Evolutionary conservation across 2,113 vertebrate genomes (phyloP).

Genomic region (Kryptolebias marmoratus): DNA sequence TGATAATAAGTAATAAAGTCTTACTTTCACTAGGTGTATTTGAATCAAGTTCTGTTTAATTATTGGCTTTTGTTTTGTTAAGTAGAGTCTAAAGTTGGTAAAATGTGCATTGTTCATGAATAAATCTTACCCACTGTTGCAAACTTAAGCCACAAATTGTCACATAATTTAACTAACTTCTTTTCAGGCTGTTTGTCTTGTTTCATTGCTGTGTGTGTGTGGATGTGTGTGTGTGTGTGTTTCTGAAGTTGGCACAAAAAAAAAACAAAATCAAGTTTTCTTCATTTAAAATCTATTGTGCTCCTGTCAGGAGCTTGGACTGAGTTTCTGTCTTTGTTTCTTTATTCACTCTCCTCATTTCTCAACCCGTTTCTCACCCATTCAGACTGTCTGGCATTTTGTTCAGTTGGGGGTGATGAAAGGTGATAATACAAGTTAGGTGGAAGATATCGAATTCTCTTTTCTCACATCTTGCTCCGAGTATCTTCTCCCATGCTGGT

Average conservation of each 20-base stretch:
- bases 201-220: too few species aligned
- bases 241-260: conserved; percentile 24
- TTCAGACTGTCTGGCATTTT: conserved; percentile 37
- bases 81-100: too few species aligned
- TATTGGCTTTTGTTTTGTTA: too few species aligned
- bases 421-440: conserved; percentile 68
- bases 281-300: conserved; percentile 64
- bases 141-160: too few species aligned
- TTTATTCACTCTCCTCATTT: conserved; percentile 55
- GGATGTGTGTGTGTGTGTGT: not conserved
- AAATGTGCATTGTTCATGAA: too few species aligned
- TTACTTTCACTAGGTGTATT: too few species aligned
- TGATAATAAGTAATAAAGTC: too few species aligned
- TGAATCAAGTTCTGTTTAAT: too few species aligned
- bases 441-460: conserved; percentile 60
- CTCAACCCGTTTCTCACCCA: conserved; percentile 44
- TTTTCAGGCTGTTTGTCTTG: too few species aligned
- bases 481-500: conserved; percentile 10
- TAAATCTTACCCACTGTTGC: too few species aligned
- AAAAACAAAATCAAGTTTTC: conserved; percentile 52
- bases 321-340: conserved; percentile 41
- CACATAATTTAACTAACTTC: too few species aligned
- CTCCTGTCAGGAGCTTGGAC: conserved; percentile 59
- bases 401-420: conserved; percentile 42
- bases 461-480: conserved; percentile 33